These are phyloP conservation scores for Plectrocnemia conspersa DNA, from an alignment of 1,140 invertebrate species.

Conservation along the genomic window DNA sequence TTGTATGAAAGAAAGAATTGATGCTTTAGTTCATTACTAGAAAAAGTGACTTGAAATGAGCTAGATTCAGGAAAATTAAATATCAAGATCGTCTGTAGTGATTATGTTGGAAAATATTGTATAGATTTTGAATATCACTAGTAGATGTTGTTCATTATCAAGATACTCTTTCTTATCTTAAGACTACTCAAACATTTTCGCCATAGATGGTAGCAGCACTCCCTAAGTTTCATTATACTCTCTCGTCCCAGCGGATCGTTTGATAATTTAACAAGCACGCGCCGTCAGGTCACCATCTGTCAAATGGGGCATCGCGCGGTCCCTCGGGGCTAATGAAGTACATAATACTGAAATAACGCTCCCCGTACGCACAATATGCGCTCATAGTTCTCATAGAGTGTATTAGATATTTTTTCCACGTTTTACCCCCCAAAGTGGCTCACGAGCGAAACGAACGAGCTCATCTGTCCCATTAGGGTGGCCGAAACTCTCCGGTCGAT, in stretches of 20 bases:
- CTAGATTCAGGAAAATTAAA: too few species aligned
- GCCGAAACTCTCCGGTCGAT: not conserved
- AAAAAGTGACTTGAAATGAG: too few species aligned
- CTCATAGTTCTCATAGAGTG: not conserved
- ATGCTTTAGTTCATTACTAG: too few species aligned
- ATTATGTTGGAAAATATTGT: too few species aligned
- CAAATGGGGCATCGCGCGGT: slow-evolving; percentile 12
- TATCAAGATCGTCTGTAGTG: too few species aligned
- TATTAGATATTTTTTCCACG: not conserved
- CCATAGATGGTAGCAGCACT: too few species aligned
- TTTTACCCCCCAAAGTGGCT: not conserved
- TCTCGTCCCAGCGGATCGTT: slow-evolving; percentile 18
- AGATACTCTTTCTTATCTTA: too few species aligned
- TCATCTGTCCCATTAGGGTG: slow-evolving; percentile 28
- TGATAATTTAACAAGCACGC: slow-evolving; percentile 15
- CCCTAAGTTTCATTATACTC: too few species aligned
- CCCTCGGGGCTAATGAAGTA: slow-evolving; percentile 31
- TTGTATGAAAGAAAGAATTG: too few species aligned
- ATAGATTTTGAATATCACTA: too few species aligned
- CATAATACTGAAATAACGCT: slow-evolving; percentile 26
- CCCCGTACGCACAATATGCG: not conserved
- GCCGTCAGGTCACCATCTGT: slow-evolving; percentile 22
- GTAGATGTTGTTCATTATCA: too few species aligned
- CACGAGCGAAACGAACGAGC: not conserved
- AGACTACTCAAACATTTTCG: too few species aligned